Base-by-base conservation (phyloP, 2,797 vertebrate species). In the Sus cebifrons region DNA sequence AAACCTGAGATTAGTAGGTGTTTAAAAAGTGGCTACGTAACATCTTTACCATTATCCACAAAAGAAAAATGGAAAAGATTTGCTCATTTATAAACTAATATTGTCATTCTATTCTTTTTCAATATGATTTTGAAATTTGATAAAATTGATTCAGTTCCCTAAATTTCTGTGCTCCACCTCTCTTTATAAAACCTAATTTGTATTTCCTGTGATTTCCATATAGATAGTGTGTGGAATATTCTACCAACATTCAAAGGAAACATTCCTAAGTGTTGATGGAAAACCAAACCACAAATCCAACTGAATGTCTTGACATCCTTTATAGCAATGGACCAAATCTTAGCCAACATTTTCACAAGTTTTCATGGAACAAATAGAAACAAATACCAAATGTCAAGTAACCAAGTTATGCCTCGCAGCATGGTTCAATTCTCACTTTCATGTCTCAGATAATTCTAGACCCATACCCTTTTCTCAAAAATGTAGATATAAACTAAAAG, bases 1-100 rank as follows among this genome's bases (percentile, higher is more conserved):
- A 85, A 54, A 49, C 58, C 29, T 79, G 71, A 91, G 27, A 84
- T 71, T 77, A 89, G 32, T 27, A 88, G 58, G 17, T 90, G 15
- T 86, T 92, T 86, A 83, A 83, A 92, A 68, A 88, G 49, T 88
- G 86, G 17, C 13, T 83, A 25, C 54, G 13, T 36, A 79, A 68
- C 40, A 65, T 93, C 18, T 67, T 85, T 18, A 64, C 32, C 15
- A 62, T 49, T 84, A 89, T 60, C 14, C 64, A 82, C 54, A 8
- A 94, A 94, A 86, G 91, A 29, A 78, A 36, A 86, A 68, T 64
- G 74, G 60, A 83, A 94, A 94, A 68, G 12, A 67, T 74, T 84
- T 36, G 5, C 12, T 36, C 11, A 75, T 44, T 95, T 89, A 92
- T 84, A 94, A 95, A 91, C 73, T 86, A 92, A 83, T 23, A 54